Evolutionary conservation across 1,140 invertebrate species (phyloP), one percentile per base, ranked within the genome.

Genomic region (Apis cerana): DNA sequence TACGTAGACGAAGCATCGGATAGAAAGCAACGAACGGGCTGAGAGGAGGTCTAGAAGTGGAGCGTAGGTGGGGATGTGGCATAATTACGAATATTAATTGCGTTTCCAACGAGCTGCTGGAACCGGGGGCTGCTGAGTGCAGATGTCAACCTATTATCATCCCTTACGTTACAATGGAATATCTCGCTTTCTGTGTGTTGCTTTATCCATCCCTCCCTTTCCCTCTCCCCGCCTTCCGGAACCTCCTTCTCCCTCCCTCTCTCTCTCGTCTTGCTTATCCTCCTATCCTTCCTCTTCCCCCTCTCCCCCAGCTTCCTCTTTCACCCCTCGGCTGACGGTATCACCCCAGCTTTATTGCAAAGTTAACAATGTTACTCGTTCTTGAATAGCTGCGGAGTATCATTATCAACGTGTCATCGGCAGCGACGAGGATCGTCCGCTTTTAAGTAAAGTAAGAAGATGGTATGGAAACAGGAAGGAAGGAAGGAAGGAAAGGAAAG

Each of bases 121-220:
- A 91, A 91, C 90, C 85, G 86, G 90, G 89, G 89, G 89, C 91
- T 90, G 92, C 90, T 92, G 91, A 93, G 93, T 94, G 93, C 93
- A 94, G 92, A 94, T 94, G 94, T 93, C 93, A 94, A 94, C 91
- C 92, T 92, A 94, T 94, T 94, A 94, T 93, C 92, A 93, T 93
- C 92, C 91, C 86, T 78, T 91, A 89, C 77, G 85, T 89, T 91
- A 91, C 92, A 92, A 92, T 92, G 89, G 86, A 85, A 91, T 86
- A 91, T 92, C 90, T 89, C 83, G 88, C 88, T 89, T 86, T 88
- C 88, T 89, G 88, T 82, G 81, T 81, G 88, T 82, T 84, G 85
- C 88, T 86, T 85, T 83, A 86, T 75, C 83, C 80, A 82, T 68
- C 77, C 68, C 50, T 59, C 67, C 85, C 59, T 76, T 62, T 58